A percentile compares a stretch with the other conserved stretches of the same genome.
Evolutionary conservation across 1,140 invertebrate genomes (phyloP).

Genomic region (Drosophila kurseongensis): DNA sequence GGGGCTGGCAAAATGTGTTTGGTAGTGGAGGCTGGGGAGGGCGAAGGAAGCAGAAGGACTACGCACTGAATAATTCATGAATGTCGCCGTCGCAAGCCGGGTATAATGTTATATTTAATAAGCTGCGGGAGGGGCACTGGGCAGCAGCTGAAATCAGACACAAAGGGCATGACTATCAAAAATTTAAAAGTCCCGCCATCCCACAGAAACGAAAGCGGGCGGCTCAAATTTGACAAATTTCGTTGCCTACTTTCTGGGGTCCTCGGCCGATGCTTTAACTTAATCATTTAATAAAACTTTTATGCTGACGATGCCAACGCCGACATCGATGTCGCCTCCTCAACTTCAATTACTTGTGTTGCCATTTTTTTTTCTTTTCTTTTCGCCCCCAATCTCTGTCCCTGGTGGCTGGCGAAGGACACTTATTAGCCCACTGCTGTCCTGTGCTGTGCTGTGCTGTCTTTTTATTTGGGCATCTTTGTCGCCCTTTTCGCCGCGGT

Average conservation of each 20-base stretch:
- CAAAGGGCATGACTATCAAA: slow-evolving; percentile 72
- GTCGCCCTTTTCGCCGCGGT: slow-evolving; percentile 23
- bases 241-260: slow-evolving; percentile 60
- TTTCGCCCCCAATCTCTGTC: slow-evolving; percentile 8
- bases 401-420: slow-evolving; percentile 44
- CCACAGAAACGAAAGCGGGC: slow-evolving; percentile 3
- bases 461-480: slow-evolving; percentile 40
- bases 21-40: not conserved
- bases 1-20: slow-evolving; percentile 43
- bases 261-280: slow-evolving; percentile 62
- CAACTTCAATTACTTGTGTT: slow-evolving; percentile 61
- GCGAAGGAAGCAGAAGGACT: slow-evolving; percentile 53
- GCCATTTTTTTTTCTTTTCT: slow-evolving; percentile 27
- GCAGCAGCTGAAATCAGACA: slow-evolving; percentile 46
- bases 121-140: slow-evolving; percentile 39
- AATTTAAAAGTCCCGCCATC: slow-evolving; percentile 65
- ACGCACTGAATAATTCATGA: slow-evolving; percentile 81
- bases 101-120: slow-evolving; percentile 79
- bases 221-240: slow-evolving; percentile 70
- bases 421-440: slow-evolving; percentile 65
- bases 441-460: slow-evolving; percentile 8
- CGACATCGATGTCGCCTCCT: slow-evolving; percentile 33
- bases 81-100: slow-evolving; percentile 48
- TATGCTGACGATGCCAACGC: slow-evolving; percentile 66
- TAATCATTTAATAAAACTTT: slow-evolving; percentile 82